Percentiles rank a stretch among this genome's conserved stretches.
Evolutionary conservation across 1,140 invertebrate species (phyloP).

Genomic region (Brevipalpus yothersi): DNA sequence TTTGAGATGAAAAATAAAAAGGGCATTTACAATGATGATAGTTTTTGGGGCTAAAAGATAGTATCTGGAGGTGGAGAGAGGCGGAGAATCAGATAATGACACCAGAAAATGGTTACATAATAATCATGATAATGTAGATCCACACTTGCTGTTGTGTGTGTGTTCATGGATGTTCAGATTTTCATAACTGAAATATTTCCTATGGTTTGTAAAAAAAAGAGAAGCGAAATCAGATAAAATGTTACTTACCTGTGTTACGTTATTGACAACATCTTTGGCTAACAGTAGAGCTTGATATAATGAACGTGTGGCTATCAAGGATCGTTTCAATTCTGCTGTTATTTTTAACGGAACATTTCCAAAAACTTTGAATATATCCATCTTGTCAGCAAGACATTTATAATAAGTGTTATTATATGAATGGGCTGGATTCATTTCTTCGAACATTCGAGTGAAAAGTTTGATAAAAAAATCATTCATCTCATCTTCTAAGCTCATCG

Average conservation of each 20-base stretch:
- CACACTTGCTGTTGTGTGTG: too few species aligned
- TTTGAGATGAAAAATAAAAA: too few species aligned
- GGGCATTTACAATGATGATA: too few species aligned
- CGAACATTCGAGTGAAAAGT: slow-evolving; percentile 84
- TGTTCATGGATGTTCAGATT: too few species aligned
- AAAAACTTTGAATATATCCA: slow-evolving; percentile 77
- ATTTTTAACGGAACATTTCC: slow-evolving; percentile 77
- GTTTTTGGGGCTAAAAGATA: too few species aligned
- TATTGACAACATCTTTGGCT: slow-evolving; percentile 39
- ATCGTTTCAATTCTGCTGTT: slow-evolving; percentile 57
- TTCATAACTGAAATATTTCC: too few species aligned
- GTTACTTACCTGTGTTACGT: slow-evolving; percentile 12
- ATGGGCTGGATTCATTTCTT: slow-evolving; percentile 68
- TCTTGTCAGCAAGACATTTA: slow-evolving; percentile 60
- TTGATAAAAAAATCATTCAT: slow-evolving; percentile 80
- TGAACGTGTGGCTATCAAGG: slow-evolving; percentile 75
- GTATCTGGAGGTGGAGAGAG: too few species aligned
- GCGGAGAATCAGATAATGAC: too few species aligned
- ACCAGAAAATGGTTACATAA: too few species aligned
- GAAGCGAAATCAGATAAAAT: background rate
- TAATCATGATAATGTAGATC: too few species aligned
- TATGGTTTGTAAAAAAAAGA: too few species aligned
- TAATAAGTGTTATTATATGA: slow-evolving; percentile 57
- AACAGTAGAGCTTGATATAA: slow-evolving; percentile 65
- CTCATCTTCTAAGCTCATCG: slow-evolving; percentile 50